phyloP scores from a whole-genome alignment of 2,797 vertebrate species.

The Lepidocolaptes lacrymiger region DNA sequence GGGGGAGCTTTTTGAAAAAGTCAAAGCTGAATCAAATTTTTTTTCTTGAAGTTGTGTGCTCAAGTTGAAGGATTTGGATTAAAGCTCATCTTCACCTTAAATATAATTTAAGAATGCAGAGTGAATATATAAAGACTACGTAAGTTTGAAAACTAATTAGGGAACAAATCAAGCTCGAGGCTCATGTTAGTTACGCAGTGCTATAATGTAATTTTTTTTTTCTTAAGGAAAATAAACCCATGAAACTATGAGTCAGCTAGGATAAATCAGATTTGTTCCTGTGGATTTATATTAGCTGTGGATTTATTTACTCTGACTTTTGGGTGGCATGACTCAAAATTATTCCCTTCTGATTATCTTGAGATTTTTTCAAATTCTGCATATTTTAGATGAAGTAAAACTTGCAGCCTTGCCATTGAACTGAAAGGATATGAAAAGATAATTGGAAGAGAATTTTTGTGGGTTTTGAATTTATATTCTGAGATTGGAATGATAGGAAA shows the following conservation, averaged over 20 bases:
- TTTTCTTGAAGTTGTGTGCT: neutral
- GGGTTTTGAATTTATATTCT: neutral
- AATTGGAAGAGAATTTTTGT: neutral
- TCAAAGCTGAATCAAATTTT: neutral
- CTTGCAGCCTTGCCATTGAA: neutral
- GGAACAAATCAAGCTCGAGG: conserved; percentile 11
- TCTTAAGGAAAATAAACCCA: neutral
- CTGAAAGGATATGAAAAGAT: neutral
- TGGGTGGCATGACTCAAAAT: neutral
- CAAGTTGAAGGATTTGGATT: conserved; percentile 1
- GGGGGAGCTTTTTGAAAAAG: neutral
- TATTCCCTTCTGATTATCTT: neutral
- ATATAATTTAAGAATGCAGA: neutral
- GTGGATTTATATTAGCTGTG: neutral
- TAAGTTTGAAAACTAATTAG: conserved; percentile 34
- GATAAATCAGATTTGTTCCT: neutral
- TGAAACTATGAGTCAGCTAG: neutral
- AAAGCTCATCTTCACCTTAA: conserved; percentile 4
- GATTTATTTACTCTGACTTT: neutral
- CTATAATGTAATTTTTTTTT: neutral
- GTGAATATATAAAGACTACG: neutral
- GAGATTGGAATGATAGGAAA: neutral
- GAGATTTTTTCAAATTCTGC: neutral
- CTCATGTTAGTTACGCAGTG: neutral
- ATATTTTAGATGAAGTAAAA: neutral